Conservation (phyloP, 2,888 invertebrate genomes). For the Octodonta nipae region DNA sequence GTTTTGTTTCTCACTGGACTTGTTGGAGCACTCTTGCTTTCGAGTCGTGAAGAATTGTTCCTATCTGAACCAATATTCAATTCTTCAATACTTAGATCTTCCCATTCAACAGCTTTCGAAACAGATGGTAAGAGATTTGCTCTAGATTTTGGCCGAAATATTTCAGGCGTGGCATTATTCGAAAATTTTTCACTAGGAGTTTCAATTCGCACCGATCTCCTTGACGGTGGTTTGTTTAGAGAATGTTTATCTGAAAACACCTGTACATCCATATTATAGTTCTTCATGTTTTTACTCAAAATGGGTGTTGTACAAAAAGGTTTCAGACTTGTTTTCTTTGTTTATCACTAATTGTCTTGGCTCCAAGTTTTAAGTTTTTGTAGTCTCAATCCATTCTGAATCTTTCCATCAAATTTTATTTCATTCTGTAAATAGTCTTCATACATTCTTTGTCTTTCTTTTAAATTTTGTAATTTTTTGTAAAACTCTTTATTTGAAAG, state of each 20-base stretch:
- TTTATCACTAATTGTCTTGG: no score
- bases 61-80: slow-evolving; percentile 25
- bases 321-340: slow-evolving; percentile 21
- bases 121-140: slow-evolving; percentile 24
- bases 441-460: slow-evolving; percentile 46
- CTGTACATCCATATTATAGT: slow-evolving; percentile 5
- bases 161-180: slow-evolving; percentile 24
- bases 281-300: slow-evolving; percentile 15
- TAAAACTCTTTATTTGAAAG: slow-evolving; percentile 63
- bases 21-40: slow-evolving; percentile 43
- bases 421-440: slow-evolving; percentile 28
- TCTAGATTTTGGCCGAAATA: slow-evolving; percentile 24
- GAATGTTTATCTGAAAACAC: no score
- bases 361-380: no score
- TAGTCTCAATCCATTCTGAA: slow-evolving; percentile 31
- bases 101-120: slow-evolving; percentile 23
- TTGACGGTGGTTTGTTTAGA: slow-evolving; percentile 28
- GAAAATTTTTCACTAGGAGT: slow-evolving; percentile 27
- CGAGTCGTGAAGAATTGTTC: no score
- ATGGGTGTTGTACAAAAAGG: slow-evolving; percentile 25
- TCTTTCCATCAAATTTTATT: slow-evolving; percentile 23
- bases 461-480: slow-evolving; percentile 51
- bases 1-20: slow-evolving; percentile 40
- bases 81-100: slow-evolving; percentile 30
- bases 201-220: slow-evolving; percentile 35